A percentile compares a stretch with the other conserved stretches of the same genome.
Conservation (phyloP, 2,888 invertebrate species). For the Lampropteryx suffumata region DNA sequence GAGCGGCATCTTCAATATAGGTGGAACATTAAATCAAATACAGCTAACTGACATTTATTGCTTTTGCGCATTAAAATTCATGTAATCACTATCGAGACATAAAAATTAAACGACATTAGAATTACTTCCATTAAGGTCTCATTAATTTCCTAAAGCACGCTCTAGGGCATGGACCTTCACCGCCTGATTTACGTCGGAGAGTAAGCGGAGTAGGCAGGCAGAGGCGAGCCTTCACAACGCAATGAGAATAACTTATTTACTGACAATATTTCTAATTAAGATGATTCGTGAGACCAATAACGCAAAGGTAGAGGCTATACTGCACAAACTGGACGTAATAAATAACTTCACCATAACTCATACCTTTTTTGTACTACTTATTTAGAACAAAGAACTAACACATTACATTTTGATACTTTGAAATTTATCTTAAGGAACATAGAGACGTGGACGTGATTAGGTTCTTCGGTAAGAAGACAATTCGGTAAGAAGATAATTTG, state of each 20-base stretch:
- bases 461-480: no score
- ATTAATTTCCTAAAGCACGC: constrained; percentile 77
- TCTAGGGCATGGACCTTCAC: constrained; percentile 61
- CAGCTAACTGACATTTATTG: constrained; percentile 64
- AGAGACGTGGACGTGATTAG: constrained; percentile 15
- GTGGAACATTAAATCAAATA: constrained; percentile 60
- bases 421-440: constrained; percentile 5
- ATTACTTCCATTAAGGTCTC: constrained; percentile 74
- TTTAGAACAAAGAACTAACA: constrained; percentile 47
- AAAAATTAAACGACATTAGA: constrained; percentile 68
- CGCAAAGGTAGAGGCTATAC: constrained; percentile 63
- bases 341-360: constrained; percentile 77
- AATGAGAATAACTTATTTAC: constrained; percentile 68
- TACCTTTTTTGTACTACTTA: constrained; percentile 60
- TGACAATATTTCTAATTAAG: constrained; percentile 81
- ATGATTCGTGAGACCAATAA: constrained; percentile 74
- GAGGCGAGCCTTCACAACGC: constrained; percentile 49
- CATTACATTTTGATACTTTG: constrained; percentile 2
- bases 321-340: constrained; percentile 75
- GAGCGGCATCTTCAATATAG: constrained; percentile 57
- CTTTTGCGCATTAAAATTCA: constrained; percentile 72
- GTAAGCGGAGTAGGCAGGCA: constrained; percentile 37
- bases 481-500: no score
- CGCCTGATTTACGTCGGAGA: constrained; percentile 73
- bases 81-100: constrained; percentile 64